Evolutionary conservation across 2,888 invertebrate genomes (phyloP), one percentile per base, ranked within the genome.

Genomic region (Spatulosminthurus flaviceps): DNA sequence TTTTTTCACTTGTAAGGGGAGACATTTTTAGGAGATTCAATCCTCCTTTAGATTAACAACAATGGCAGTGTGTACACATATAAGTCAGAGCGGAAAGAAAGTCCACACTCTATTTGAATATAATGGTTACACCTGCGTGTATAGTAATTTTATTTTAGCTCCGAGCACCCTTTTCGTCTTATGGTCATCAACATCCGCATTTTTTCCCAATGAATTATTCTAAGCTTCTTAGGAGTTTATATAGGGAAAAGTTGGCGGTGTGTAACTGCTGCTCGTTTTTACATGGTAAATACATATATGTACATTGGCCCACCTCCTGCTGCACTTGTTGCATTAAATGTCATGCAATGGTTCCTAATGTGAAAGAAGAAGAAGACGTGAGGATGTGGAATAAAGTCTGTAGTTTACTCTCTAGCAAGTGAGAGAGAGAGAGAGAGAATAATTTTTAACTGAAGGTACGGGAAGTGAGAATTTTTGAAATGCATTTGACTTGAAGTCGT

Each of bases 271-370:
- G n/a, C n/a, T n/a, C n/a, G n/a, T n/a, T n/a, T n/a, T n/a, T n/a
- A n/a, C n/a, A n/a, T n/a, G n/a, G n/a, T n/a, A 34, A 4, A 34
- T 34, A 34, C 34, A 34, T 34, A 34, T 34, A 34, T 51, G 16
- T 19, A 51, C 51, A 51, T 51, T 2, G 19, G 11, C 11, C 64
- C 11, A 19, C 64, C 26, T 64, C 24, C 64, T 22, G 64, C 21
- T 64, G 64, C 64, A 64, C 64, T 64, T 64, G 22, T 26, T 60
- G 64, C 64, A 64, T 21, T 64, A 24, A 64, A 64, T 64, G 64
- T 64, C 64, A 64, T 26, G 64, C 64, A 22, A 64, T 51, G 64
- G 21, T 64, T 22, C 64, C 24, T 64, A 24, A 64, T 64, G 24
- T n/a, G 24, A 22, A 64, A 11, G 9, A 51, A 51, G 9, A 51